Evolutionary conservation across 2,888 invertebrate genomes (phyloP), one percentile per base, ranked within the genome.

Genomic region (Aporophyla nigra): DNA sequence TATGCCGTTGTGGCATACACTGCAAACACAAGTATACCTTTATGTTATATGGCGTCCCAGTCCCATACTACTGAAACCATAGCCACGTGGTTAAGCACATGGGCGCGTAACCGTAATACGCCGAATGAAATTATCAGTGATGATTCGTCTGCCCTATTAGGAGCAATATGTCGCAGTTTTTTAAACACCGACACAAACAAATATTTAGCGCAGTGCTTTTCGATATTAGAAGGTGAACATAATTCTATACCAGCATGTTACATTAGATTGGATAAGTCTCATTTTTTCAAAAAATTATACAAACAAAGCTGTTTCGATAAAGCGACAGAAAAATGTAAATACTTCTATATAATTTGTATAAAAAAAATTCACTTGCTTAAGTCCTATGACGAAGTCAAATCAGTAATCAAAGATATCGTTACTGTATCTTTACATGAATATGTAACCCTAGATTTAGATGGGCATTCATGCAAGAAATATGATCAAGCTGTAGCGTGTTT

Each of bases 1-100:
- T 80, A 76, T 76, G 80, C 62, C 21, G 71, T 80, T 74, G 49
- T 80, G 70, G 80, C 80, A 67, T 80, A 80, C 54, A 80, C 80
- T 68, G 46, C 63, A 67, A 74, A 27, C 33, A 71, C 77, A 46
- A 77, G 71, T 76, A 74, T 77, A 56, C 80, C 76, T 58, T 74
- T 80, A 71, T 73, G 73, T 74, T 80, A 80, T 74, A 76, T 80
- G 80, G 80, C 73, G 33, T 80, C 80, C 49, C 61, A 80, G 73
- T 76, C 73, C 40, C 80, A 80, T 27, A 76, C 80, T 40, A 76
- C 61, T 58, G 80, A 79, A 63, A 68, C 74, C 24, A 75, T 79
- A 75, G 74, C 78, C 68, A 53, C 75, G 16, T 75, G 79, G 79
- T 75, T 79, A 75, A 72, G 58, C 53, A 69, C 75, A 51, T 75